These are phyloP conservation scores for Sipha flava DNA, from an alignment of 1,140 invertebrate species.

Conservation along the genomic window DNA sequence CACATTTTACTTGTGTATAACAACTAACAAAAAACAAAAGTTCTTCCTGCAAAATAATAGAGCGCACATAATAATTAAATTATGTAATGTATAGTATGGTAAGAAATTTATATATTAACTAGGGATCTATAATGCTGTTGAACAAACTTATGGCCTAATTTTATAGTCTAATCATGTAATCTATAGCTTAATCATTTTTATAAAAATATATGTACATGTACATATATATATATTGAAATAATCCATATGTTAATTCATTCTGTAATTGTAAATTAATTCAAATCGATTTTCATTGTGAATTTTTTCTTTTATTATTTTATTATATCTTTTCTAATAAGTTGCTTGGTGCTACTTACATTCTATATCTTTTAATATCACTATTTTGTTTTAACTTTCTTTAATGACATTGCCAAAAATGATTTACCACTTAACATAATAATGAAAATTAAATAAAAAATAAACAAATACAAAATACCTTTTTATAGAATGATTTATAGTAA, in stretches of 20 bases:
- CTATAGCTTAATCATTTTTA: constrained; percentile 31
- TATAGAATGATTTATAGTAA: background rate
- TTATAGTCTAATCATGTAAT: constrained; percentile 32
- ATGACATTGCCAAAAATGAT: background rate
- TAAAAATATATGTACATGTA: background rate
- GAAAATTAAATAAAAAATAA: background rate
- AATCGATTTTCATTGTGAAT: constrained; percentile 5
- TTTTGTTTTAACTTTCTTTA: background rate
- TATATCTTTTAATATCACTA: constrained; percentile 8
- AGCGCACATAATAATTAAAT: constrained; percentile 23
- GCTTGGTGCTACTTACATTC: constrained; percentile 28
- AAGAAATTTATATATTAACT: constrained; percentile 33
- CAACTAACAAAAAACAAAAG: constrained; percentile 31
- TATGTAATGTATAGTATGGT: constrained; percentile 21
- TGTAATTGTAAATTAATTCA: constrained; percentile 19
- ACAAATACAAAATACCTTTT: background rate
- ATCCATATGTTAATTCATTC: constrained; percentile 2
- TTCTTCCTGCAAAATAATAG: constrained; percentile 30
- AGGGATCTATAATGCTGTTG: constrained; percentile 30
- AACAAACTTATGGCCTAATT: constrained; percentile 30
- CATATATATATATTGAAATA: constrained; percentile 11
- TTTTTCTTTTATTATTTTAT: constrained; percentile 11
- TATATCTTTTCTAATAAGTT: constrained; percentile 17
- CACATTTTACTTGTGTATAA: constrained; percentile 21
- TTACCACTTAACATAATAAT: background rate